Conservation (phyloP, 2,797 vertebrate species). For the Parambassis ranga region DNA sequence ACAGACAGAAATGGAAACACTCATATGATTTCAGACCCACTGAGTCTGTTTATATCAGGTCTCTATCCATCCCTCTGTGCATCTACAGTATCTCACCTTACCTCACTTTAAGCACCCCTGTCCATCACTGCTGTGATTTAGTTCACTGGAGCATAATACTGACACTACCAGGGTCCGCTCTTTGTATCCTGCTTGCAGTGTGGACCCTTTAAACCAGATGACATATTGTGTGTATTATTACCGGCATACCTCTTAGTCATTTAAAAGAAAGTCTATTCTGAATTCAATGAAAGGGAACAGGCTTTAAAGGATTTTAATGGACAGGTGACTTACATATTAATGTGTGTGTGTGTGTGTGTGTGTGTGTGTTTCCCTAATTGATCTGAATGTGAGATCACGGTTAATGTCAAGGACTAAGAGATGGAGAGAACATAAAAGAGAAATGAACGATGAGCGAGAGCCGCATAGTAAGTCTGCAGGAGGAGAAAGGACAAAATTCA, state of each 20-base stretch:
- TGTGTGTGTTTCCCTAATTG: conserved; percentile 32
- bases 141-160: conserved; percentile 15
- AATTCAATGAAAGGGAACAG: conserved; percentile 15
- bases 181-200: conserved; percentile 19
- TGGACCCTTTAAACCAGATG: conserved; percentile 21
- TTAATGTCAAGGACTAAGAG: conserved; percentile 54
- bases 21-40: conserved; percentile 47
- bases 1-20: conserved; percentile 36
- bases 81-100: conserved; percentile 26
- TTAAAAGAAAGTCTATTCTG: neutral
- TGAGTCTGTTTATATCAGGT: conserved; percentile 27
- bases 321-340: conserved; percentile 12
- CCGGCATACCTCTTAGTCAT: conserved; percentile 20
- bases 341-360: neutral
- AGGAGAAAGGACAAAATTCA: conserved; percentile 43
- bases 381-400: conserved; percentile 33
- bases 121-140: conserved; percentile 23
- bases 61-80: conserved; percentile 36
- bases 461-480: conserved; percentile 26
- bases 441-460: conserved; percentile 32
- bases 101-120: conserved; percentile 25
- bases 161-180: conserved; percentile 5
- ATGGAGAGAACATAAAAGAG: conserved; percentile 35
- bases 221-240: conserved; percentile 3
- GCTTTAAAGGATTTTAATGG: conserved; percentile 46